Evolutionary conservation across 1,140 invertebrate genomes (phyloP), one percentile per base, ranked within the genome.

Genomic region (Dinoponera quadriceps): DNA sequence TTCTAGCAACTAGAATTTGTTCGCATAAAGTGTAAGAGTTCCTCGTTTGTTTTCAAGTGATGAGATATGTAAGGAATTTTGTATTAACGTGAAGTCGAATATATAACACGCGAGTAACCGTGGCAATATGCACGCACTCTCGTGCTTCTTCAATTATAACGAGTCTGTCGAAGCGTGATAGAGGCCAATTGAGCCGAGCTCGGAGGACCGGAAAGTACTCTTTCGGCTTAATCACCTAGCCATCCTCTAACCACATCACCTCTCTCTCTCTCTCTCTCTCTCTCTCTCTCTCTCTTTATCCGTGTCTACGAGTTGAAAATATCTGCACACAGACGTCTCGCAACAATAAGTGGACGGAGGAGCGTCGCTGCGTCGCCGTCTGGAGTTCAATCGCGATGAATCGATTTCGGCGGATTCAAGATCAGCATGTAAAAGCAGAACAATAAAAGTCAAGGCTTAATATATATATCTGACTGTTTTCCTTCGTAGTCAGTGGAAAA

Each of bases 191-290:
- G 75, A 78, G 33, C n/a, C 65, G 25, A 33, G n/a, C 33, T 80
- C 22, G 38, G 27, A 78, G 27, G 66, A 75, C 54, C 74, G 57
- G 74, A 51, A 65, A 74, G 78, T 60, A 84, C 68, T 84, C 60
- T 74, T 81, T 86, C 82, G 27, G 38, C 57, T 63, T 81, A 86
- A 86, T 86, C 85, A 60, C 82, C 38, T 77, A 84, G 65, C 55
- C 2, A 16, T 51, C 22, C 66, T 48, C n/a, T 71, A 54, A 22
- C 16, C n/a, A 18, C 38, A 51, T 55, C 29, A 22, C 20, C 57
- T 60, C 20, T 14, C 25, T 72, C 57, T 60, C 57, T 60, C n/a
- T 16, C n/a, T 25, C 11, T 33, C 20, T 20, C 18, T 5, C 18
- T 60, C 4, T 18, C 33, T 16, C 49, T 54, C n/a, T 5, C 27